These are phyloP conservation scores for Aleiodes alternator DNA, from an alignment of 2,888 invertebrate genomes.

Conservation along the genomic window DNA sequence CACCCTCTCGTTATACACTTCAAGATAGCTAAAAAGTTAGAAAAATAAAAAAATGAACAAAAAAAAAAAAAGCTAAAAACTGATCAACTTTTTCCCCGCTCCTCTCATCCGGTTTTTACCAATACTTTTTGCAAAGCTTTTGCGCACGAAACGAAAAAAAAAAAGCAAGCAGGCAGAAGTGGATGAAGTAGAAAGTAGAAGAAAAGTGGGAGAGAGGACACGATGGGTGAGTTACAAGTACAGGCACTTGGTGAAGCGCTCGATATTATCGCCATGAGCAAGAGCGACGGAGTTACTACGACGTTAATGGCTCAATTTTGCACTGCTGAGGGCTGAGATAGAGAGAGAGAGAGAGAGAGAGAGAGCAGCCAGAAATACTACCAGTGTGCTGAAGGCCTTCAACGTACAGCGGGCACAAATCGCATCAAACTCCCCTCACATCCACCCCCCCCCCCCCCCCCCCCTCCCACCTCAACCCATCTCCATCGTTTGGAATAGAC, in stretches of 20 bases:
- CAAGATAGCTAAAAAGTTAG: constrained; percentile 73
- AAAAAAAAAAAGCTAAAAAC: constrained; percentile 8
- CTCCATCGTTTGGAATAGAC: constrained; percentile 43
- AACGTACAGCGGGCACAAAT: constrained; percentile 57
- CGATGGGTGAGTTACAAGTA: constrained; percentile 33
- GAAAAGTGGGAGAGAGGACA: constrained; percentile 3
- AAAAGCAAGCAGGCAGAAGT: not conserved
- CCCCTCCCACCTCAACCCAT: no score
- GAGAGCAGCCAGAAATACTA: not conserved
- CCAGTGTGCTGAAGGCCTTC: constrained; percentile 50
- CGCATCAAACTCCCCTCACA: constrained; percentile 54
- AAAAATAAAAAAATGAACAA: not conserved
- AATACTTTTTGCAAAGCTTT: constrained; percentile 19
- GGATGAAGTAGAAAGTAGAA: constrained; percentile 2
- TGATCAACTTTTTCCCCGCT: constrained; percentile 23
- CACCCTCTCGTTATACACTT: constrained; percentile 82
- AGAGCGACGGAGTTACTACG: constrained; percentile 43
- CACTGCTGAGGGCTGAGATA: constrained; percentile 26
- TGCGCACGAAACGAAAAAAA: not conserved
- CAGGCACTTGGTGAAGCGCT: constrained; percentile 43
- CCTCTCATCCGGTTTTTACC: constrained; percentile 1
- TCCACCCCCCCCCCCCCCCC: no score
- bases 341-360: no score
- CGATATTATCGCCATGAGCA: constrained; percentile 53
- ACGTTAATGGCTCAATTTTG: constrained; percentile 57